A percentile compares a stretch with the other conserved stretches of the same genome.
Conservation (phyloP, 2,888 invertebrate genomes). For the Gasteruption jaculator region DNA sequence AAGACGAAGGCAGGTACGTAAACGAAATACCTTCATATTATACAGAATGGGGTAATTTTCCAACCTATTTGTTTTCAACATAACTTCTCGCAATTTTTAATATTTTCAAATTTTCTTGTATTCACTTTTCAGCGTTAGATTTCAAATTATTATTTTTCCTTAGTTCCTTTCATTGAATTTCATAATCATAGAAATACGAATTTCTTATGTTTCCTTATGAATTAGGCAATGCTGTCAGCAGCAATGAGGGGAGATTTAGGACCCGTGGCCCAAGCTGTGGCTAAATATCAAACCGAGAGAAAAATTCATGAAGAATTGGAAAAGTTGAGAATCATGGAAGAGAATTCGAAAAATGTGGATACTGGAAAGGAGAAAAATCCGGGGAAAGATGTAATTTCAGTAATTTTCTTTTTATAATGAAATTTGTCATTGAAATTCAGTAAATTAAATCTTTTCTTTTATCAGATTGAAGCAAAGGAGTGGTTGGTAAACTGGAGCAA, state of each 20-base stretch:
- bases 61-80: neutral
- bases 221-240: slow-evolving; percentile 35
- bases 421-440: neutral
- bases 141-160: neutral
- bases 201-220: too few species aligned
- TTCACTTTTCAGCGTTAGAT: neutral
- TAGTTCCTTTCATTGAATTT: neutral
- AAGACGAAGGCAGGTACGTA: slow-evolving; percentile 26
- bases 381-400: too few species aligned
- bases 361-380: slow-evolving; percentile 6
- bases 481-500: slow-evolving; percentile 38
- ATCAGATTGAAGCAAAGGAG: slow-evolving; percentile 25
- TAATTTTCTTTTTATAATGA: neutral
- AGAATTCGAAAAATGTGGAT: slow-evolving; percentile 20
- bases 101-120: neutral
- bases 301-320: slow-evolving; percentile 35
- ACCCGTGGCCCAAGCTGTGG: slow-evolving; percentile 42
- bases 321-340: slow-evolving; percentile 27
- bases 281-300: slow-evolving; percentile 39
- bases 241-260: slow-evolving; percentile 47
- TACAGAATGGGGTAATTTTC: slow-evolving; percentile 1
- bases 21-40: neutral
- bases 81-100: neutral
- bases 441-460: neutral
- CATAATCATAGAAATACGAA: too few species aligned